Evolutionary conservation across 1,140 invertebrate species (phyloP).

Genomic region (Stegodyphus dumicola): DNA sequence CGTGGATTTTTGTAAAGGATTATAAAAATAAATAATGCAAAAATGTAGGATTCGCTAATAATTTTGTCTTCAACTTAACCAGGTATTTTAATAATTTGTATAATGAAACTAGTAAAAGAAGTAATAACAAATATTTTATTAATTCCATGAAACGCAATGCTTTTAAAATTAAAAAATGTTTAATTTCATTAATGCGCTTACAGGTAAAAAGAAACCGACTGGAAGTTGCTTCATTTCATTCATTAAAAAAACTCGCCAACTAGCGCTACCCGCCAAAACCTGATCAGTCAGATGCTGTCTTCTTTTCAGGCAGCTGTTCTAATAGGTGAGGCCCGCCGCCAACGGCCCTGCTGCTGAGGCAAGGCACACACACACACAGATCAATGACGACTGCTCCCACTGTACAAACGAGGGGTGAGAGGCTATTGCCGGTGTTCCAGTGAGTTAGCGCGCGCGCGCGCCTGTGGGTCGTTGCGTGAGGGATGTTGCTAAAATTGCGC

Average conservation of each 20-base stretch:
- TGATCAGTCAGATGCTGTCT: background rate
- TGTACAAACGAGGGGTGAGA: conserved; percentile 48
- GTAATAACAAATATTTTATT: no score
- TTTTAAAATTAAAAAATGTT: no score
- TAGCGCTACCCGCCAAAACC: background rate
- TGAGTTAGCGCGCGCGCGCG: background rate
- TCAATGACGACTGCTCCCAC: conserved; percentile 61
- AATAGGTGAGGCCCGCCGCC: conserved; percentile 52
- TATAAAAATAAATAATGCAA: no score
- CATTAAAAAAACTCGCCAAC: background rate
- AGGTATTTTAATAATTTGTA: no score
- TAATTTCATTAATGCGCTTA: no score
- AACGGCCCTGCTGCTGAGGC: conserved; percentile 35
- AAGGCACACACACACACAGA: conserved; percentile 5
- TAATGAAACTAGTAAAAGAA: no score
- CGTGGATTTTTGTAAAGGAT: no score
- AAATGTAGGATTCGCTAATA: no score
- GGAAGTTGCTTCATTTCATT: no score
- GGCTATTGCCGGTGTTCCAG: background rate
- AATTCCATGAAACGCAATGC: no score
- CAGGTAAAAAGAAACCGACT: no score
- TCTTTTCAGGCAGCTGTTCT: conserved; percentile 9
- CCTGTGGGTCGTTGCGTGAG: background rate
- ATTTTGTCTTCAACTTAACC: no score
- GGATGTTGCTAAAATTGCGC: background rate